Evolutionary conservation across 2,797 vertebrate genomes (phyloP), one percentile per base, ranked within the genome.

Genomic region (Corythornis leucogaster): DNA sequence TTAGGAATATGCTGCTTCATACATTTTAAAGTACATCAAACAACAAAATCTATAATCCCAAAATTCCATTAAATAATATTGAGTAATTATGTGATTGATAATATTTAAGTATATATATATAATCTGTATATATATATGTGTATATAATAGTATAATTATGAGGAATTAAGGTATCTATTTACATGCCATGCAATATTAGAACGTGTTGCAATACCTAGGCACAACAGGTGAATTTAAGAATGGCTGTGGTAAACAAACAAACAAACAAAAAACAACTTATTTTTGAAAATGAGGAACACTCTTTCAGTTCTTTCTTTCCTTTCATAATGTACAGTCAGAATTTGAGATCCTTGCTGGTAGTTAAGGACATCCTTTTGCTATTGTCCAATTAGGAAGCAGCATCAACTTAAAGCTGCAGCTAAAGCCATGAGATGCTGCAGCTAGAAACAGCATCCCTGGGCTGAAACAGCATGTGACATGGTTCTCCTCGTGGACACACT

Each of bases 21-120:
- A 95, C 89, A 95, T 22, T 90, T 93, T 96, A 90, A 96, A 90
- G 30, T 95, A 96, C 95, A 95, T 89, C 92, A 94, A 95, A 95
- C 90, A 95, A 96, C 90, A 95, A 96, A 95, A 93, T 92, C 84
- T 79, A 95, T 93, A 95, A 26, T 92, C 73, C 68, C 78, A 91
- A 89, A 77, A 74, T 62, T 80, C 88, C 90, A 95, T 87, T 95
- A 91, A 95, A 89, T 93, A 82, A 94, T 94, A 94, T 50, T 86
- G 74, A 83, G 54, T 82, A 94, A 89, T 84, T 88, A 88, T 93
- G 94, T 87, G 91, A 79, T 55, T 87, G 70, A 48, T 96, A 89
- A 92, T 95, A 96, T 91, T 89, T 93, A 82, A 77, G 80, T 96
- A 59, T 94, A 89, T 95, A 79, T 43, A 93, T 92, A 91, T 89